Percentiles rank a stretch among this genome's conserved stretches.
These are phyloP conservation scores for Hystrix cristata DNA, from an alignment of 2,113 vertebrate genomes.

Conservation along the genomic window DNA sequence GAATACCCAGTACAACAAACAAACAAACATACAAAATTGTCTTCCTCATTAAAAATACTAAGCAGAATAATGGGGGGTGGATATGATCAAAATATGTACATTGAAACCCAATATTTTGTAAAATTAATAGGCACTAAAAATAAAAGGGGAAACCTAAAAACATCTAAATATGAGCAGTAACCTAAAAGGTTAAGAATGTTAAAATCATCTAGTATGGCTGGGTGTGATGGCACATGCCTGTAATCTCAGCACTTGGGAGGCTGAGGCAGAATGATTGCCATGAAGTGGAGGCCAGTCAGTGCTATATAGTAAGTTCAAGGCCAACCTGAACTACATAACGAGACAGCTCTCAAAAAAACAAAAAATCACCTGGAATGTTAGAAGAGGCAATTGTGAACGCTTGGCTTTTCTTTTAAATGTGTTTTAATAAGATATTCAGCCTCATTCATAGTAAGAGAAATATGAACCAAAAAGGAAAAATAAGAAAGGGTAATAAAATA, in stretches of 20 bases:
- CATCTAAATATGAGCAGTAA: not conserved
- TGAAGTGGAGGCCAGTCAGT: not conserved
- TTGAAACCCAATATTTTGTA: not conserved
- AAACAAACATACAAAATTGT: not conserved
- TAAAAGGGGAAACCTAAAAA: not conserved
- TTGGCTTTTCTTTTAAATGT: not conserved
- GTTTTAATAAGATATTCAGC: not conserved
- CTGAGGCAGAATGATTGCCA: not conserved
- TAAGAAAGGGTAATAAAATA: constrained; percentile 2
- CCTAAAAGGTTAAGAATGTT: not conserved
- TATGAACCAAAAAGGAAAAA: not conserved
- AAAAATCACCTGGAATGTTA: not conserved
- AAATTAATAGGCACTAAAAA: not conserved
- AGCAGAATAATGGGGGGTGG: not conserved
- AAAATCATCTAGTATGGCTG: not conserved
- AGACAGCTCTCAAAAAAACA: not conserved
- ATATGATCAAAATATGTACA: not conserved
- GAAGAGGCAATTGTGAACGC: not conserved
- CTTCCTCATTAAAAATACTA: not conserved
- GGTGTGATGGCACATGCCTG: not conserved
- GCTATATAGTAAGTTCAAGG: not conserved
- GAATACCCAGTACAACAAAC: not conserved
- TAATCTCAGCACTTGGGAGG: not conserved
- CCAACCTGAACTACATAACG: not conserved
- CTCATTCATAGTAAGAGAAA: not conserved